Conservation (phyloP, 2,797 vertebrate species). For the Enteromius mattozi region DNA sequence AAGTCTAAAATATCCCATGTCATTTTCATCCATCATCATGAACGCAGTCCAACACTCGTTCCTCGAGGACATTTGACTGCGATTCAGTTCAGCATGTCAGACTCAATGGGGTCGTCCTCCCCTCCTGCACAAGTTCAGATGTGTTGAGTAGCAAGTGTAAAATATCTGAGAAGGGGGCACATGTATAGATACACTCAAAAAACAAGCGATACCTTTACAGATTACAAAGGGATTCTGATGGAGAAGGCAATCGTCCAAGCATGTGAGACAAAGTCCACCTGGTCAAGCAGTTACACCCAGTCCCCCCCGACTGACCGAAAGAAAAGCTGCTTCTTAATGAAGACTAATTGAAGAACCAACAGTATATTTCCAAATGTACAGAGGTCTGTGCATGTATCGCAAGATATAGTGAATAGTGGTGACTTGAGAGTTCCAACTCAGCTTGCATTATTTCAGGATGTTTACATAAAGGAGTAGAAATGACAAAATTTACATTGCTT, state of each 20-base stretch:
- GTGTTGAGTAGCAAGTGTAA: slow-evolving; percentile 66
- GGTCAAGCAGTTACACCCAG: slow-evolving; percentile 59
- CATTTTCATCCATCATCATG: slow-evolving; percentile 75
- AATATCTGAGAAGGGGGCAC: slow-evolving; percentile 56
- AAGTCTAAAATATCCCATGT: slow-evolving; percentile 97
- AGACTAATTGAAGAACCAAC: slow-evolving; percentile 28
- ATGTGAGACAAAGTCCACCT: slow-evolving; percentile 64
- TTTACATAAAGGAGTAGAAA: slow-evolving; percentile 80
- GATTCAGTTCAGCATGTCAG: slow-evolving; percentile 85
- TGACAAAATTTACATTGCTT: slow-evolving; percentile 80
- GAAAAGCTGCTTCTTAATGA: slow-evolving; percentile 24
- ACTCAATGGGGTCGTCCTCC: slow-evolving; percentile 74
- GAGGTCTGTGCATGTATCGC: slow-evolving; percentile 65
- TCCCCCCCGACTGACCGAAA: slow-evolving; percentile 43
- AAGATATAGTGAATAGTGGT: slow-evolving; percentile 66
- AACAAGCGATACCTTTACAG: slow-evolving; percentile 67
- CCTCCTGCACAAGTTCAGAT: slow-evolving; percentile 55
- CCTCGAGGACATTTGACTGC: slow-evolving; percentile 82
- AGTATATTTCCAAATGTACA: slow-evolving; percentile 58
- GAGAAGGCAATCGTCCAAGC: slow-evolving; percentile 69
- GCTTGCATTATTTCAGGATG: slow-evolving; percentile 75
- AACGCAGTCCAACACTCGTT: slow-evolving; percentile 83
- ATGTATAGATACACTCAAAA: slow-evolving; percentile 68
- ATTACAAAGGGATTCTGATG: slow-evolving; percentile 66
- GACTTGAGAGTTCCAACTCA: slow-evolving; percentile 64